Base-by-base conservation (phyloP, 2,888 invertebrate species). In the Erebia epiphron region DNA sequence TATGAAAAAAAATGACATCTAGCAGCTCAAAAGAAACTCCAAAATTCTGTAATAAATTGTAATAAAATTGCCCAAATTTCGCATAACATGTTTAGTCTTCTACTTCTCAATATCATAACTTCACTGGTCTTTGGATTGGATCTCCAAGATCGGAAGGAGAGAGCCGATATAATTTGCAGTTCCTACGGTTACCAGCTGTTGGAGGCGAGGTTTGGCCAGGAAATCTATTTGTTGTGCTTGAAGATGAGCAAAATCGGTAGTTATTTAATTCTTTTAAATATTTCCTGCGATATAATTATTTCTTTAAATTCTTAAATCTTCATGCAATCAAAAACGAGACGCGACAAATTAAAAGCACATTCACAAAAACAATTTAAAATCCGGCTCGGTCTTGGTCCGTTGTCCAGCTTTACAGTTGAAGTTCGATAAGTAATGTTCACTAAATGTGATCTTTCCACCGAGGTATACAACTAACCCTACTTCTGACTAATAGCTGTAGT, bases 191-290 rank as follows among this genome's bases (percentile, higher is more conserved):
- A 86, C 69, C 76, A 79, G 14, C 70, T 89, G 10, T 73, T 90
- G 0, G 77, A 83, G 61, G 91, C 83, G 0, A 87, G 80, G 70
- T 92, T 92, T 67, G 87, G 87, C 1, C 82, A 80, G 2, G 89
- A 91, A 72, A 76, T 69, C 0, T 84, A 91, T 75, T 75, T 82
- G 74, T 79, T 92, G 5, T 92, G 92, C 67, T 54, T 74, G 50
- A 72, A 71, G 50, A 61, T 57, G 14, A 70, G 69, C 41, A 60
- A 70, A 13, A 71, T 72, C 52, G 74, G 74, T 74, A 61, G 21
- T 4, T 21, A 57, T 14, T 1, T 16, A 16, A 11, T 52, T 52
- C 52, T 16, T n/a, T 52, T 52, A 0, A 4, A 52, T n/a, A 52
- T n/a, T 52, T 0, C 14, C 50, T 0, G 13, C 50, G 4, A 26